A percentile compares a stretch with the other conserved stretches of the same genome.
Conservation (phyloP, 2,888 invertebrate species). For the Dinocampus coccinellae region DNA sequence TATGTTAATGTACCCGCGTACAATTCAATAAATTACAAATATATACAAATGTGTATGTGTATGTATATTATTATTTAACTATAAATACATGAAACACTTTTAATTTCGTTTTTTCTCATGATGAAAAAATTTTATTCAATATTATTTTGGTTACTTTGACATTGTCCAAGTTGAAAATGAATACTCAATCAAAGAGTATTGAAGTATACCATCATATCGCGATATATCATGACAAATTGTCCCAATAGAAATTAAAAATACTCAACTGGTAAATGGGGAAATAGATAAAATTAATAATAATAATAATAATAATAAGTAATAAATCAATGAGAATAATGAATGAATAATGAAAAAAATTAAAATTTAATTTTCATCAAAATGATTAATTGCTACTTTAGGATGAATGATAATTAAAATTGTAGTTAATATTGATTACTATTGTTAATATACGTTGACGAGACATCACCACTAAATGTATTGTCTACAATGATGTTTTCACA, state of each 20-base stretch:
- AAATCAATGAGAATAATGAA: neutral
- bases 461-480: too few relatives aligned
- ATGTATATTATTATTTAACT: neutral
- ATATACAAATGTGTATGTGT: neutral
- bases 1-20: slow-evolving; percentile 56
- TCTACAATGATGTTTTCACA: too few relatives aligned
- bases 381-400: neutral
- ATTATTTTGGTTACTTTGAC: neutral
- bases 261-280: neutral
- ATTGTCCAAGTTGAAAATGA: neutral
- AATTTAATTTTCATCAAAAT: neutral
- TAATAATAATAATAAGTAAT: too few relatives aligned
- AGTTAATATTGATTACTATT: neutral
- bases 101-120: neutral
- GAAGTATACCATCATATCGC: slow-evolving; percentile 3
- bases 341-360: neutral
- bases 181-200: slow-evolving; percentile 26
- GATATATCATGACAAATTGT: neutral
- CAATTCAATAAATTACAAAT: slow-evolving; percentile 23
- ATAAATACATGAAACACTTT: neutral
- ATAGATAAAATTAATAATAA: neutral
- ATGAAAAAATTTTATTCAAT: too few relatives aligned
- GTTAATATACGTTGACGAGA: neutral
- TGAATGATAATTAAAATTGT: neutral
- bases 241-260: slow-evolving; percentile 28